Base-by-base conservation (phyloP, 1,140 invertebrate species). In the Agrypnia vestita region DNA sequence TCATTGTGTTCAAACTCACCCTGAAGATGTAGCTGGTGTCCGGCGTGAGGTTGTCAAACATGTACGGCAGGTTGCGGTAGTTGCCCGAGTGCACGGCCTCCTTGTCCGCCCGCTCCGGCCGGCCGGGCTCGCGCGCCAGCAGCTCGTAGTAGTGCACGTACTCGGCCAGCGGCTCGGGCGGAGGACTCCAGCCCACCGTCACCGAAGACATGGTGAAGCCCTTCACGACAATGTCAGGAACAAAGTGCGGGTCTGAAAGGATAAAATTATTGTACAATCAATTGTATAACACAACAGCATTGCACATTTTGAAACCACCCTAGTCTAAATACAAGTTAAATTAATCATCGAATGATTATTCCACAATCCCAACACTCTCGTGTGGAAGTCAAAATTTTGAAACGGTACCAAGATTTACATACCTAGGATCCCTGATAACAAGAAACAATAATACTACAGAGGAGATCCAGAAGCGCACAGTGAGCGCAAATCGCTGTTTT, bases 1-100 rank as follows among this genome's bases (percentile, higher is more conserved):
- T 35, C n/a, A n/a, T n/a, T 35, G 25, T 3, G 25, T 15, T 43
- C 21, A 44, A 44, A 19, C 25, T 46, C 80, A 94, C 93, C 89
- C 92, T 92, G 86, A 96, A 95, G 76, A 92, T 90, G 84, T 96
- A 96, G 67, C 91, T 93, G 17, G 94, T 96, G 1, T 94, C 93
- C 0, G 95, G 93, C 83, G 93, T 91, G 9, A 96, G 86, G 85
- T 95, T 92, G 76, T 91, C 92, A 86, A 96, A 96, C 89, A 95
- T 93, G 84, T 95, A 95, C 0, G 91, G 90, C 61, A 93, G 86
- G 81, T 93, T 93, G 61, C 91, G 89, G 4, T 88, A 90, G 74
- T 94, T 91, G 13, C 92, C 90, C 12, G 90, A 90, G 85, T 94
- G 92, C 56, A 93, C 89, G 0, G 94, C 91, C 84, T 93, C 90